Evolutionary conservation across 2,113 vertebrate genomes (phyloP).

Genomic region (Numida meleagris): DNA sequence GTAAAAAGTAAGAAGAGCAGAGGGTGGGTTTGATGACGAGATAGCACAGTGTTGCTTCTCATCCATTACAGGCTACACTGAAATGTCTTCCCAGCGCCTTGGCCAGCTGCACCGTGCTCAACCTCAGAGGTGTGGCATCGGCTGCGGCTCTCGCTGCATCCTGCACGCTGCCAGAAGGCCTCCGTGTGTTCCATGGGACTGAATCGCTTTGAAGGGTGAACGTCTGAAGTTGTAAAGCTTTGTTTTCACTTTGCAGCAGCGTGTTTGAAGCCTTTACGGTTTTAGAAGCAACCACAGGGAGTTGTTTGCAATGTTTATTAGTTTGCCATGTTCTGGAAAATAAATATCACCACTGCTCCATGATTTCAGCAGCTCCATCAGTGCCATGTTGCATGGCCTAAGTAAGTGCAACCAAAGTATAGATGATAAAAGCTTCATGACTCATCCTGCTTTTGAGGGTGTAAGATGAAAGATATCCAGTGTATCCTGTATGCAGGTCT

Average conservation of each 20-base stretch:
- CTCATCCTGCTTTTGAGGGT: rapidly evolving
- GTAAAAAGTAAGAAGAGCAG: background rate
- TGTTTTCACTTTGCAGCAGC: background rate
- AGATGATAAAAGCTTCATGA: background rate
- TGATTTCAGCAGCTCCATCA: background rate
- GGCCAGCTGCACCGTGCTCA: background rate
- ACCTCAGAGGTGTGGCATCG: too few species aligned
- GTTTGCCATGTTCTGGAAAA: background rate
- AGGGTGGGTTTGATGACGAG: background rate
- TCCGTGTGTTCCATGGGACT: background rate
- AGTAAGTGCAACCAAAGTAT: background rate
- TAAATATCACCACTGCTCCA: rapidly evolving
- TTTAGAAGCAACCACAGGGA: background rate
- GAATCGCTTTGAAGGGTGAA: background rate
- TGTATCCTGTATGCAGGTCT: rapidly evolving
- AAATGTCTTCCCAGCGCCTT: background rate
- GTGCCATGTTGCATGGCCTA: background rate
- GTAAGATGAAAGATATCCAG: rapidly evolving
- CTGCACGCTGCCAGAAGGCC: background rate
- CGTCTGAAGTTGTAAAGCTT: background rate
- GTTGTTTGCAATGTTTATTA: background rate
- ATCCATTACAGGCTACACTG: background rate
- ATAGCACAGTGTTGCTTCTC: background rate
- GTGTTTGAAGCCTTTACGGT: background rate
- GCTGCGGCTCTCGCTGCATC: background rate